phyloP scores from a whole-genome alignment of 2,797 vertebrate species.

The Arctocebus calabarensis region DNA sequence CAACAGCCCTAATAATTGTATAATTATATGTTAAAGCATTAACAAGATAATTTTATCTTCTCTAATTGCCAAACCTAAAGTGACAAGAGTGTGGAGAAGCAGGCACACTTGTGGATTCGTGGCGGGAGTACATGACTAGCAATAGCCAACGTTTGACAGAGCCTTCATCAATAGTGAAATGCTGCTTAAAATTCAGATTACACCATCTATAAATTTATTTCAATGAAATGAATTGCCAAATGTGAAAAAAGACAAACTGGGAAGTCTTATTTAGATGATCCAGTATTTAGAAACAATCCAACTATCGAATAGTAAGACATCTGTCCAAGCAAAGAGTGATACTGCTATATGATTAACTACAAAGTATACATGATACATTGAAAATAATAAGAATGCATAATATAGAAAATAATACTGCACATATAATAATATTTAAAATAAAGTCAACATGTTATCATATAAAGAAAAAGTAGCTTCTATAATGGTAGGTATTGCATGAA shows the following conservation, averaged over 20 bases:
- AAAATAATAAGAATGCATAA: neutral
- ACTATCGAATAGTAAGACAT: neutral
- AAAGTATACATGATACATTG: neutral
- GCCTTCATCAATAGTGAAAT: neutral
- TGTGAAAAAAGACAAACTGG: neutral
- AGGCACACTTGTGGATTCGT: neutral
- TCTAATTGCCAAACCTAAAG: neutral
- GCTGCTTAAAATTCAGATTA: neutral
- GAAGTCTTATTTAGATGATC: neutral
- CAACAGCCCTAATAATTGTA: neutral
- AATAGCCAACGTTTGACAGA: neutral
- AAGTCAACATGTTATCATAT: neutral
- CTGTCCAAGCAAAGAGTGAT: neutral
- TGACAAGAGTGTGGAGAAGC: neutral
- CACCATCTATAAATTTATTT: neutral
- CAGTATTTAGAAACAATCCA: neutral
- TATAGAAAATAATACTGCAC: neutral
- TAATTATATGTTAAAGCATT: neutral
- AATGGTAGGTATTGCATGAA: neutral
- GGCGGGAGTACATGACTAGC: neutral
- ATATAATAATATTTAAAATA: neutral
- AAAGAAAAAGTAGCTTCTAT: neutral
- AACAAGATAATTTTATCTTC: neutral
- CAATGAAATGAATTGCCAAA: neutral
- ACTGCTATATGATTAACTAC: neutral